Evolutionary conservation across 1,140 invertebrate species (phyloP).

Genomic region (Coelopa frigida): DNA sequence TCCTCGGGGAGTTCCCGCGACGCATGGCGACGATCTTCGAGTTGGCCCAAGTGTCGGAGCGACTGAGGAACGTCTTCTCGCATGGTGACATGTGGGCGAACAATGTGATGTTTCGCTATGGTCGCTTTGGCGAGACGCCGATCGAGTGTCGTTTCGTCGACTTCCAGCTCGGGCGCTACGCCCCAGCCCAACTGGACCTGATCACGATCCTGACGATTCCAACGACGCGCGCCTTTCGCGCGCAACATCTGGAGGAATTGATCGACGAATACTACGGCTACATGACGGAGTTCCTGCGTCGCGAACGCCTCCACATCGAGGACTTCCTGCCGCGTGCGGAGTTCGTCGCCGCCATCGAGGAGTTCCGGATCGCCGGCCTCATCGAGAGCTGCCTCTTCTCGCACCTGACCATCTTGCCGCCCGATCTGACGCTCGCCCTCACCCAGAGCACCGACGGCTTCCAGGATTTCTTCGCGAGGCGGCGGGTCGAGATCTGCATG

Average conservation of each 20-base stretch:
- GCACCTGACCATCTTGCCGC: constrained; percentile 44
- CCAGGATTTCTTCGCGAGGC: constrained; percentile 42
- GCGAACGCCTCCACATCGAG: constrained; percentile 38
- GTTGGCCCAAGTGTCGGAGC: constrained; percentile 45
- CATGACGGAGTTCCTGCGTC: constrained; percentile 40
- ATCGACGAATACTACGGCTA: constrained; percentile 48
- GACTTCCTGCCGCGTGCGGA: constrained; percentile 38
- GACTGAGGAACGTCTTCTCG: constrained; percentile 50
- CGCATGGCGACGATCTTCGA: constrained; percentile 44
- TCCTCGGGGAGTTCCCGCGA: constrained; percentile 31
- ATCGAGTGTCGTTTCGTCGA: constrained; percentile 52
- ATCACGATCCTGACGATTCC: constrained; percentile 49
- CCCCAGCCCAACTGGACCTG: constrained; percentile 48
- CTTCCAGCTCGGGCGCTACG: constrained; percentile 55
- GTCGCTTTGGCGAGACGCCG: constrained; percentile 33
- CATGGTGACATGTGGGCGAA: constrained; percentile 59
- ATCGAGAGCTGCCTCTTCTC: constrained; percentile 49
- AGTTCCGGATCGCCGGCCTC: constrained; percentile 46
- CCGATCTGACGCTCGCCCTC: constrained; percentile 34
- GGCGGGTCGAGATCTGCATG: constrained; percentile 46
- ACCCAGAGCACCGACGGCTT: constrained; percentile 41
- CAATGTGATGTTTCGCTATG: constrained; percentile 56
- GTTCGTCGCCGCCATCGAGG: constrained; percentile 43
- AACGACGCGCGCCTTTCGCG: constrained; percentile 44
- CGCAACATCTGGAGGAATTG: constrained; percentile 43